Evolutionary conservation across 2,797 vertebrate species (phyloP), one percentile per base, ranked within the genome.

Genomic region (Phyllotis vaccarum): DNA sequence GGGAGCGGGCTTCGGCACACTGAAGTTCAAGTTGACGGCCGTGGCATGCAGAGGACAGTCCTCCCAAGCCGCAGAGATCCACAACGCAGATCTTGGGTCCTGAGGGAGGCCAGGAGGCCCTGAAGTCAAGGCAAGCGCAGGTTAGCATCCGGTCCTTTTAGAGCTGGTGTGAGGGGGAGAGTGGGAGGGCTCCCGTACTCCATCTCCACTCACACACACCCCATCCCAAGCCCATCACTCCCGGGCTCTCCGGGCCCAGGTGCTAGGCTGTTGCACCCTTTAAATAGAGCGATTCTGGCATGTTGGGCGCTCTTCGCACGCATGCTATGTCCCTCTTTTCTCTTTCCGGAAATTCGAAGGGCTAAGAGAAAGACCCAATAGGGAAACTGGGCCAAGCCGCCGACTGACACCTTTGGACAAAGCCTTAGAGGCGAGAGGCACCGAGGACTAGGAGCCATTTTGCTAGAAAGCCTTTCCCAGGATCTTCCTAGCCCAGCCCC

Each of bases 1-100:
- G 37, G 6, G 64, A 83, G 86, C 29, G 56, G 83, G 94, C 93
- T 64, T 19, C 62, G 40, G 92, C 95, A 87, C 76, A 94, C 97
- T 97, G 98, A 99, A 98, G 99, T 99, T 99, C 99, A 99, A 99
- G 99, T 99, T 99, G 99, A 99, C 83, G 7, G 64, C 66, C 27
- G n/a, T 27, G 87, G 70, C 64, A 0, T 43, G 29, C 60, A 37
- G 60, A 13, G 31, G 6, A 29, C 24, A 5, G 95, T 29, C 93
- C 78, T 86, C 96, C 89, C 92, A 22, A 74, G 86, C 62, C 82
- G 92, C 91, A 83, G 72, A 60, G 58, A 64, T 37, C 29, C 90
- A 12, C 76, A 49, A 78, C 17, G 29, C 96, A 17, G 72, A 86
- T 46, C 72, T 7, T 85, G 58, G 56, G 83, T 49, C 91, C 81